Percentiles rank a stretch among this genome's conserved stretches.
Conservation (phyloP, 53 echinoderm and acorn worm species). For the Arbacia lixula region DNA sequence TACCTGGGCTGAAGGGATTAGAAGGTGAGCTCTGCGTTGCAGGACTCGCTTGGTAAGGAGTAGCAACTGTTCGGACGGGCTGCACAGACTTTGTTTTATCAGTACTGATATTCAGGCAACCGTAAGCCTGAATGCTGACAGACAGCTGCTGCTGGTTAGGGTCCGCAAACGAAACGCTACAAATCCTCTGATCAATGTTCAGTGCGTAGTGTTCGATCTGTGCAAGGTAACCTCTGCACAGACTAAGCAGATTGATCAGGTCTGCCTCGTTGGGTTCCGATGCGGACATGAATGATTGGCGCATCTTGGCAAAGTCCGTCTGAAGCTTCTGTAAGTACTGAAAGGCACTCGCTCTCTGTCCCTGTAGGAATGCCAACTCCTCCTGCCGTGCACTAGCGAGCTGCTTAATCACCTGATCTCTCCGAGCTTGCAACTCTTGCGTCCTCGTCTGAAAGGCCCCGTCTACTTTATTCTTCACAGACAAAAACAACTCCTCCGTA, state of each 20-base stretch:
- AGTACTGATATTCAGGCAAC: conserved; percentile 66
- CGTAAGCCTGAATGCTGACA: conserved; percentile 86
- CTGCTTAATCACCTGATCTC: conserved; percentile 80
- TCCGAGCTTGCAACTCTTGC: conserved; percentile 72
- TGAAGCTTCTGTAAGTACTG: conserved; percentile 89
- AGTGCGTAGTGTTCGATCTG: conserved; percentile 93
- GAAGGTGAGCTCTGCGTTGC: conserved; percentile 45
- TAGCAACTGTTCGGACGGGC: conserved; percentile 6
- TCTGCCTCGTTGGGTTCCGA: conserved; percentile 74
- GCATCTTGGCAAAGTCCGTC: conserved; percentile 82
- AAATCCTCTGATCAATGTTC: conserved; percentile 75
- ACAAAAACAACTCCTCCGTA: conserved; percentile 77
- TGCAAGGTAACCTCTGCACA: conserved; percentile 76
- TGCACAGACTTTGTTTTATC: conserved; percentile 41
- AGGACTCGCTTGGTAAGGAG: conserved; percentile 1
- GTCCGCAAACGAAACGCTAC: conserved; percentile 67
- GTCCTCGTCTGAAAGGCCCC: conserved; percentile 76
- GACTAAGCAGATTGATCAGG: conserved; percentile 74
- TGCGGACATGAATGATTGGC: conserved; percentile 67
- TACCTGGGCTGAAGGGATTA: conserved; percentile 27
- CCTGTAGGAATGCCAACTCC: conserved; percentile 76
- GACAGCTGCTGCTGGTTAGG: conserved; percentile 79
- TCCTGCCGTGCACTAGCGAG: conserved; percentile 84
- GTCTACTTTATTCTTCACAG: conserved; percentile 75
- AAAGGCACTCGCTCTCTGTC: conserved; percentile 85